phyloP scores from a whole-genome alignment of 2,888 invertebrate species.

The Meliscaeva auricollis region DNA sequence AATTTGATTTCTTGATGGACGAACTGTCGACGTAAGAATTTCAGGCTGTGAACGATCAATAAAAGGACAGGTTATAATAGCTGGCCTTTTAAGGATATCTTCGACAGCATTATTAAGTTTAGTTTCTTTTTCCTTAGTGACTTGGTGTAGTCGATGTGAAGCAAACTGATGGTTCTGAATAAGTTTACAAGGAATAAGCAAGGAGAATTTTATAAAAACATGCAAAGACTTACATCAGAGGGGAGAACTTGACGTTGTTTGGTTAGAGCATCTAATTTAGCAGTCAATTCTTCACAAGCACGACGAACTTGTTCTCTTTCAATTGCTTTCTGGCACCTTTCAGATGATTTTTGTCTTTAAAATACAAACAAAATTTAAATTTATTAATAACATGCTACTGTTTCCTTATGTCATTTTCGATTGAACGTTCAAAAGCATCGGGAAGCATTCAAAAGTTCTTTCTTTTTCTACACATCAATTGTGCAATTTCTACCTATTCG shows the following conservation, averaged over 20 bases:
- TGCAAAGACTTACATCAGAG: slow-evolving; percentile 78
- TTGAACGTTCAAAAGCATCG: too few relatives aligned
- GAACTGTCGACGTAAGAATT: background rate
- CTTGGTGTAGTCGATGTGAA: slow-evolving; percentile 83
- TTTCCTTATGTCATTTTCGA: too few relatives aligned
- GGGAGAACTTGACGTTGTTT: slow-evolving; percentile 80
- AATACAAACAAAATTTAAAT: slow-evolving; percentile 20
- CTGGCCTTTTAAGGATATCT: slow-evolving; percentile 81
- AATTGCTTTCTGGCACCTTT: slow-evolving; percentile 85
- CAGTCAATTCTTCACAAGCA: slow-evolving; percentile 85
- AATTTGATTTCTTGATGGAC: background rate
- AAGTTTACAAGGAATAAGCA: background rate
- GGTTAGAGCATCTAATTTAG: slow-evolving; percentile 84
- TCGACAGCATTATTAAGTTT: slow-evolving; percentile 85
- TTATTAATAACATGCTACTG: too few relatives aligned
- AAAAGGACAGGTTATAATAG: slow-evolving; percentile 82
- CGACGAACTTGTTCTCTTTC: slow-evolving; percentile 85
- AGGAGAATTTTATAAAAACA: background rate
- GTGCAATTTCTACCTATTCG: too few relatives aligned
- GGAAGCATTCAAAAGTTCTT: too few relatives aligned
- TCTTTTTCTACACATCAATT: too few relatives aligned
- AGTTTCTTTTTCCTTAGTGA: slow-evolving; percentile 84
- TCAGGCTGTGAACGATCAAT: slow-evolving; percentile 57
- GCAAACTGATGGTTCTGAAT: slow-evolving; percentile 83
- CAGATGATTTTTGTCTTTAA: slow-evolving; percentile 79